phyloP scores from a whole-genome alignment of 1,140 invertebrate species.

The Musca vetustissima region DNA sequence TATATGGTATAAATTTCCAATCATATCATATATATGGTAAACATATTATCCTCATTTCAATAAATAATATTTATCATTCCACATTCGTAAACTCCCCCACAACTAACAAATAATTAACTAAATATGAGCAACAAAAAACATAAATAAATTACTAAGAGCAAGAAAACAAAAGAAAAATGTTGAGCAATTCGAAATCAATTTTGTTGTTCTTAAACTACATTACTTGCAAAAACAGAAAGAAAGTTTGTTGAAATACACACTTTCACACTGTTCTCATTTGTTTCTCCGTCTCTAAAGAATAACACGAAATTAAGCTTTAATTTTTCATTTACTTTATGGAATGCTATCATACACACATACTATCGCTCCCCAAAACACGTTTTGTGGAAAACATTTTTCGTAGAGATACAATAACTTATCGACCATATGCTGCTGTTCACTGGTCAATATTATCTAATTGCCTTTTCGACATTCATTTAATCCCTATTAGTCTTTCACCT shows the following conservation, averaged over 20 bases:
- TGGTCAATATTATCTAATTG: constrained; percentile 46
- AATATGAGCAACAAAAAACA: too few species aligned
- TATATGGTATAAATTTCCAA: too few species aligned
- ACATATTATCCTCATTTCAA: too few species aligned
- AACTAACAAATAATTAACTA: too few species aligned
- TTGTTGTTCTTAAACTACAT: constrained; percentile 12
- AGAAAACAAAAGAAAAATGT: constrained; percentile 40
- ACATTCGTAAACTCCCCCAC: too few species aligned
- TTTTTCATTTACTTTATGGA: constrained; percentile 18
- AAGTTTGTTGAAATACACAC: not conserved
- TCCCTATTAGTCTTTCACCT: constrained; percentile 48
- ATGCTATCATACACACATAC: too few species aligned
- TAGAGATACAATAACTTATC: not conserved
- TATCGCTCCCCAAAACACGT: not conserved
- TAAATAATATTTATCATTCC: too few species aligned
- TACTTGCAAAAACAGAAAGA: not conserved
- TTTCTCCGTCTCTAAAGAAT: too few species aligned
- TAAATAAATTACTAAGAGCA: not conserved
- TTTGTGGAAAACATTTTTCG: constrained; percentile 15
- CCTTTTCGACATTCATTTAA: constrained; percentile 56
- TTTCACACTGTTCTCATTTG: not conserved
- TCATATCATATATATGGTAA: too few species aligned
- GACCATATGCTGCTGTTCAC: constrained; percentile 23
- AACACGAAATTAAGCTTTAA: constrained; percentile 26
- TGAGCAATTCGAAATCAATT: constrained; percentile 51